A percentile compares a stretch with the other conserved stretches of the same genome.
phyloP scores from a whole-genome alignment of 2,797 vertebrate species.

The Cichlasoma orientale region DNA sequence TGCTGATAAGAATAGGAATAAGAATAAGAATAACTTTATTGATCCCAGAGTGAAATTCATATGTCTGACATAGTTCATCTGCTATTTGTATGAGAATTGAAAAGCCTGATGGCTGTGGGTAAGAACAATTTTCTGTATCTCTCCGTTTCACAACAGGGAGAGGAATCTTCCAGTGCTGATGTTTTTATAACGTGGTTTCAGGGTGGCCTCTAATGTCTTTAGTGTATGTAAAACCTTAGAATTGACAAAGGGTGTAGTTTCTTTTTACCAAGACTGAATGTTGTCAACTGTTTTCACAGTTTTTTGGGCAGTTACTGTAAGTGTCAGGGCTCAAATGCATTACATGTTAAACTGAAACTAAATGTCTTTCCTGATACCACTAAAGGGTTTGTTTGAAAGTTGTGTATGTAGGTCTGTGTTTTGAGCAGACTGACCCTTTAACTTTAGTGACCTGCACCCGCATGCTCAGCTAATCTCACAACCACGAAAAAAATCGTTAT shows the following conservation, averaged over 20 bases:
- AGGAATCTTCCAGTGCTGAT: too few relatives aligned
- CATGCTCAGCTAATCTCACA: conserved; percentile 22
- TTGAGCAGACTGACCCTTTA: conserved; percentile 26
- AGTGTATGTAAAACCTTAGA: not conserved
- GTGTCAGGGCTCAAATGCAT: not conserved
- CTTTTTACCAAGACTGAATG: not conserved
- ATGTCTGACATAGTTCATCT: too few relatives aligned
- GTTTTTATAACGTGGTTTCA: too few relatives aligned
- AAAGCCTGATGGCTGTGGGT: too few relatives aligned
- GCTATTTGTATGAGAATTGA: too few relatives aligned
- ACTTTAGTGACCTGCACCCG: conserved; percentile 46
- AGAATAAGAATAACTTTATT: too few relatives aligned
- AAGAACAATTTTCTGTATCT: too few relatives aligned
- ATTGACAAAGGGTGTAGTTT: not conserved
- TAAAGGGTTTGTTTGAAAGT: not conserved
- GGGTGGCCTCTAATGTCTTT: too few relatives aligned
- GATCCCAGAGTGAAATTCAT: too few relatives aligned
- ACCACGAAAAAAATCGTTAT: conserved; percentile 14
- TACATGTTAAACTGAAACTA: not conserved
- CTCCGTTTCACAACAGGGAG: too few relatives aligned
- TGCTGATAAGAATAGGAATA: not conserved
- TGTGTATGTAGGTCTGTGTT: not conserved
- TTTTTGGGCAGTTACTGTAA: not conserved
- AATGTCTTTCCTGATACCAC: not conserved
- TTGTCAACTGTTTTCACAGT: not conserved